Conservation (phyloP, 2,113 vertebrate species). For the Chloroceryle aenea region DNA sequence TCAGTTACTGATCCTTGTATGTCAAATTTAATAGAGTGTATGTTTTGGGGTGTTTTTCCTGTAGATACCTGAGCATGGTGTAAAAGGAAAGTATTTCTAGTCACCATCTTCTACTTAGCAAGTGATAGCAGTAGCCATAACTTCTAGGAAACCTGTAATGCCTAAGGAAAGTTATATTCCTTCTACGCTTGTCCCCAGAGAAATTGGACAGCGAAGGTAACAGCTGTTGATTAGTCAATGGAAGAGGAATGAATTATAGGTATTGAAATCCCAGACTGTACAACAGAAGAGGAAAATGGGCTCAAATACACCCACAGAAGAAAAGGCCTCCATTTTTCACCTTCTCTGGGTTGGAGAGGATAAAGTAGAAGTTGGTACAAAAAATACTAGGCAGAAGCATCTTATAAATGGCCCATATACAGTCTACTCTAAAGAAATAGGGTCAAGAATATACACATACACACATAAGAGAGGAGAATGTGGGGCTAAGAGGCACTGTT, state of each 20-base stretch:
- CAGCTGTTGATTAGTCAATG: neutral
- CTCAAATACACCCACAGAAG: neutral
- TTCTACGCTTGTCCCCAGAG: accelerated
- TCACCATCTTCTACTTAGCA: neutral
- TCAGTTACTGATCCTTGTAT: neutral
- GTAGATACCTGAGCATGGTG: neutral
- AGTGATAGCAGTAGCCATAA: accelerated
- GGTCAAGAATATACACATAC: neutral
- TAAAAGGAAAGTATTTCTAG: neutral
- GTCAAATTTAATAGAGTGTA: neutral
- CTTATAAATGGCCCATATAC: neutral
- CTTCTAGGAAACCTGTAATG: neutral
- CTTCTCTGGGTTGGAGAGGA: neutral
- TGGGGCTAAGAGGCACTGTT: neutral
- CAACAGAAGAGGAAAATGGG: neutral
- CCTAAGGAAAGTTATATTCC: neutral
- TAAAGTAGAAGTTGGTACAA: neutral
- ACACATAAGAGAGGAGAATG: neutral
- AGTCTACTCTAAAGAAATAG: neutral
- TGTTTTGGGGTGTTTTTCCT: neutral
- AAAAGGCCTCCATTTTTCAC: neutral
- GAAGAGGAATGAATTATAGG: neutral
- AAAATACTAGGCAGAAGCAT: neutral
- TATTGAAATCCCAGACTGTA: neutral
- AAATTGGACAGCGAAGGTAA: neutral